A percentile compares a stretch with the other conserved stretches of the same genome.
These are phyloP conservation scores for Liposcelis brunnea DNA, from an alignment of 2,888 invertebrate species.

Conservation along the genomic window DNA sequence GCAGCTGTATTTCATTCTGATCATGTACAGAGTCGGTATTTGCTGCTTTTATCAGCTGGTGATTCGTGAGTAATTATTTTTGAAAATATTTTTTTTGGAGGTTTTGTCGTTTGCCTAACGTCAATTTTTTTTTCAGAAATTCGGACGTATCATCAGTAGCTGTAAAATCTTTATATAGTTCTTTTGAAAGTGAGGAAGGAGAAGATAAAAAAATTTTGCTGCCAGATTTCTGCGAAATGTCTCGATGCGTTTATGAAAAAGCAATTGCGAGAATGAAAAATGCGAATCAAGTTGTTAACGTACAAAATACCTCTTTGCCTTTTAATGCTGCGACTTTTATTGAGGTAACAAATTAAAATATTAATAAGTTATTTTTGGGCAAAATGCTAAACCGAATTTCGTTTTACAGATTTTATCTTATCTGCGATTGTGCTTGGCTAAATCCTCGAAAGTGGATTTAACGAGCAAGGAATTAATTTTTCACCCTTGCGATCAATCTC, in stretches of 20 bases:
- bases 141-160: slow-evolving; percentile 61
- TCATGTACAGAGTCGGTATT: slow-evolving; percentile 65
- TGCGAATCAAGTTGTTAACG: slow-evolving; percentile 37
- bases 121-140: slow-evolving; percentile 44
- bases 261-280: slow-evolving; percentile 42
- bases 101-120: slow-evolving; percentile 69
- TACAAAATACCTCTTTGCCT: slow-evolving; percentile 50
- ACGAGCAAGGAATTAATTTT: slow-evolving; percentile 25
- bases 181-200: slow-evolving; percentile 20
- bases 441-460: slow-evolving; percentile 37
- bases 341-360: slow-evolving; percentile 36
- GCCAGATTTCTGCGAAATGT: slow-evolving; percentile 57
- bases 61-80: slow-evolving; percentile 42
- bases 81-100: slow-evolving; percentile 29
- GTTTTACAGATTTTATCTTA: slow-evolving; percentile 51
- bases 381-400: no score
- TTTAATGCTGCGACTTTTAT: slow-evolving; percentile 52
- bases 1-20: slow-evolving; percentile 64
- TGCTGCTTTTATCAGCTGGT: slow-evolving; percentile 65
- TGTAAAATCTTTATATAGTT: slow-evolving; percentile 52
- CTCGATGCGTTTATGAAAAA: slow-evolving; percentile 50
- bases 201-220: slow-evolving; percentile 30
- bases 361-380: no score
- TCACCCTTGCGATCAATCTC: slow-evolving; percentile 46
- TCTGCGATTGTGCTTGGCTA: slow-evolving; percentile 59